Evolutionary conservation across 2,113 vertebrate genomes (phyloP), one percentile per base, ranked within the genome.

Genomic region (Rhabdomys dilectus): DNA sequence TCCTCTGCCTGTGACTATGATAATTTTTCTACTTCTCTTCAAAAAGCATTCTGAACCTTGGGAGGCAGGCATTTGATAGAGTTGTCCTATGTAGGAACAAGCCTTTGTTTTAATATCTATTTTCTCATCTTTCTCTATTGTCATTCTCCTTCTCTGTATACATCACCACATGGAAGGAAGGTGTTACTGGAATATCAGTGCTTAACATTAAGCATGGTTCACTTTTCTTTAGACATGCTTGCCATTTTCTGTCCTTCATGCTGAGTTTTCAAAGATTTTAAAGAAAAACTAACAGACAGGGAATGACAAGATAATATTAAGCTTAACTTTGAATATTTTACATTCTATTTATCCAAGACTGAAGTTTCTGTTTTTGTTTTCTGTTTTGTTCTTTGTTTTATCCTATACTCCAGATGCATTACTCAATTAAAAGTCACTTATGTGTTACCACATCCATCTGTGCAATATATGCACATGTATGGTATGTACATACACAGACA

Each of bases 241-340:
- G 31, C 2, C 0, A 0, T 87, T 90, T 88, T 88, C 56, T 90
- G 12, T 80, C 91, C 56, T 31, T 92, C 53, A 7, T 0, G 5
- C 90, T 93, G 34, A 31, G 48, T 7, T 45, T 97, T 88, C 5
- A 60, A 81, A 42, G 36, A 5, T 2, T 51, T 75, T 73, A 4
- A 60, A 73, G 4, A 29, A 85, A 85, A 31, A 39, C 2, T 9
- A 62, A 51, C 15, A 64, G 1, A 73, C 3, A 91, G 48, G 0
- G 2, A 6, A 64, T 76, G 21, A 64, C 42, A 85, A 66, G 19
- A 92, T 88, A 93, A 5, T 93, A 95, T 72, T 93, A 93, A 95
- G 22, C 29, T 24, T 75, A 88, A n/a, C 16, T 76, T 16, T 82
- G 31, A 76, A 80, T 66, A 51, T 0, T 68, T 81, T 51, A 60